Conservation (phyloP, 2,797 vertebrate species). For the Danionella dracula region DNA sequence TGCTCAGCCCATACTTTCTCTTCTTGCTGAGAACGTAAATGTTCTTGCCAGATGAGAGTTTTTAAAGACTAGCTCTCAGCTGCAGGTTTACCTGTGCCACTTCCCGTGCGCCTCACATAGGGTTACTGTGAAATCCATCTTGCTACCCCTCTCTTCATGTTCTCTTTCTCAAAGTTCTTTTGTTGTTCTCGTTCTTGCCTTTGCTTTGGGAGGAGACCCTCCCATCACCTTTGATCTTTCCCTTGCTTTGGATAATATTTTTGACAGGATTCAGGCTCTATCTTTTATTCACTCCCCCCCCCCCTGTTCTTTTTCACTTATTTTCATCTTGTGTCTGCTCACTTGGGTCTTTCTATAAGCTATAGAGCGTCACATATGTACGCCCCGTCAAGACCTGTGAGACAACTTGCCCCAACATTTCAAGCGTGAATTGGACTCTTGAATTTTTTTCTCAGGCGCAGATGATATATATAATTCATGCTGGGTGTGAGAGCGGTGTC, state of each 20-base stretch:
- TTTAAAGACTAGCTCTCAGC: slow-evolving; percentile 77
- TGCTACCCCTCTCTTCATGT: slow-evolving; percentile 63
- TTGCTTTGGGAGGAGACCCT: slow-evolving; percentile 64
- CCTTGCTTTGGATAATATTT: slow-evolving; percentile 67
- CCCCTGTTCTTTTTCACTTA: slow-evolving; percentile 29
- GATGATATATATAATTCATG: slow-evolving; percentile 80
- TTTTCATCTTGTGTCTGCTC: slow-evolving; percentile 17
- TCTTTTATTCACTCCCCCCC: slow-evolving; percentile 42
- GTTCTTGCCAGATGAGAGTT: slow-evolving; percentile 85
- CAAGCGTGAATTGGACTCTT: slow-evolving; percentile 75
- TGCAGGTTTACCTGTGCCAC: slow-evolving; percentile 78
- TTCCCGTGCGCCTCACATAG: slow-evolving; percentile 84
- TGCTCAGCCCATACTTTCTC: slow-evolving; percentile 28
- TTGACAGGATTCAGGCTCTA: slow-evolving; percentile 52
- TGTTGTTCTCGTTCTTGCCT: slow-evolving; percentile 66
- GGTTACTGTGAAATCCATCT: slow-evolving; percentile 62
- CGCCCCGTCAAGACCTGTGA: slow-evolving; percentile 65
- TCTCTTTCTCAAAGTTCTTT: slow-evolving; percentile 74
- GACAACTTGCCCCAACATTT: slow-evolving; percentile 77
- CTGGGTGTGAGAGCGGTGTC: slow-evolving; percentile 73
- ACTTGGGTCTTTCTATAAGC: neutral
- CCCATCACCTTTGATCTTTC: slow-evolving; percentile 62
- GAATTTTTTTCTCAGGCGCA: slow-evolving; percentile 57
- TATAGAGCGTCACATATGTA: slow-evolving; percentile 49
- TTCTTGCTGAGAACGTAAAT: slow-evolving; percentile 76